A percentile compares a stretch with the other conserved stretches of the same genome.
Evolutionary conservation across 2,797 vertebrate genomes (phyloP).

Genomic region (Sebastes trivittatus): DNA sequence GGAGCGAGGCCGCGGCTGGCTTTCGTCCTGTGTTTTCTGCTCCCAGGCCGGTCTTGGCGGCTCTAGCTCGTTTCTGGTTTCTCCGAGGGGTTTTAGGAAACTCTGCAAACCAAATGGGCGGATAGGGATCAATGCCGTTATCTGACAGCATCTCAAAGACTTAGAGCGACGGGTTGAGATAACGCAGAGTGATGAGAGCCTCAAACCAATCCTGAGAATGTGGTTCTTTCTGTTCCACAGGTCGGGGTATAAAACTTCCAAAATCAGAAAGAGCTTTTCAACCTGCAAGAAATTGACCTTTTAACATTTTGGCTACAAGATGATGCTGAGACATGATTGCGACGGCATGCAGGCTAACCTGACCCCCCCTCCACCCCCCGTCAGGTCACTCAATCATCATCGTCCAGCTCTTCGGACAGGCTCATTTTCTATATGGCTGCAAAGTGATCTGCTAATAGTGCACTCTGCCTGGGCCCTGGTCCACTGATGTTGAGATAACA

Average conservation of each 20-base stretch:
- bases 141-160: slow-evolving; percentile 23
- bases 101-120: slow-evolving; percentile 14
- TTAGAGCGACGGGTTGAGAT: not conserved
- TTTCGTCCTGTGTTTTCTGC: slow-evolving; percentile 24
- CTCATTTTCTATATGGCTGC: slow-evolving; percentile 37
- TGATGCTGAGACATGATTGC: not conserved
- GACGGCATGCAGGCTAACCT: not conserved
- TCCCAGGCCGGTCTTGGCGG: slow-evolving; percentile 8
- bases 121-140: slow-evolving; percentile 13
- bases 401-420: slow-evolving; percentile 38
- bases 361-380: not conserved
- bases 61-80: slow-evolving; percentile 19
- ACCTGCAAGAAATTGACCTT: not conserved
- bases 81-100: slow-evolving; percentile 32
- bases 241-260: not conserved
- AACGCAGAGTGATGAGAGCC: not conserved
- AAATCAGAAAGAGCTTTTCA: not conserved
- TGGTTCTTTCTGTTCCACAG: slow-evolving; percentile 17
- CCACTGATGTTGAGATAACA: slow-evolving; percentile 51
- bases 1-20: slow-evolving; percentile 21
- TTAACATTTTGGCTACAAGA: not conserved
- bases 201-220: slow-evolving; percentile 24
- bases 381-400: slow-evolving; percentile 29
- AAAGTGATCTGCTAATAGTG: slow-evolving; percentile 33
- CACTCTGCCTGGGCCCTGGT: slow-evolving; percentile 35